Conservation (phyloP, 1,140 invertebrate species). For the Caenorhabditis elegans region WBcel235 BX284606.5:9755501-9756000, state of each 20-base stretch:
- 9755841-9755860: neutral
- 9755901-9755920: neutral
- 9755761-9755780: neutral
- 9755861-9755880: neutral
- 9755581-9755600: too few relatives aligned
- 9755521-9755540: too few relatives aligned
- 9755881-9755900: neutral
- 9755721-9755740: neutral
- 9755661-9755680: too few relatives aligned
- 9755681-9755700: too few relatives aligned
- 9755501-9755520: too few relatives aligned
- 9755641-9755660: too few relatives aligned
- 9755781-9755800: neutral
- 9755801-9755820: neutral
- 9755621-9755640: too few relatives aligned
- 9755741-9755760: neutral
- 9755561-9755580: too few relatives aligned
- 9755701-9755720: neutral
- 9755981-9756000: too few relatives aligned
- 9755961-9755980: too few relatives aligned
- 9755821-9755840: neutral
- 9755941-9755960: neutral
- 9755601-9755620: too few relatives aligned
- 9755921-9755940: neutral
- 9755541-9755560: too few relatives aligned